A percentile compares a stretch with the other conserved stretches of the same genome.
These are phyloP conservation scores for Etheostoma perlongum DNA, from an alignment of 2,797 vertebrate species.

Conservation along the genomic window DNA sequence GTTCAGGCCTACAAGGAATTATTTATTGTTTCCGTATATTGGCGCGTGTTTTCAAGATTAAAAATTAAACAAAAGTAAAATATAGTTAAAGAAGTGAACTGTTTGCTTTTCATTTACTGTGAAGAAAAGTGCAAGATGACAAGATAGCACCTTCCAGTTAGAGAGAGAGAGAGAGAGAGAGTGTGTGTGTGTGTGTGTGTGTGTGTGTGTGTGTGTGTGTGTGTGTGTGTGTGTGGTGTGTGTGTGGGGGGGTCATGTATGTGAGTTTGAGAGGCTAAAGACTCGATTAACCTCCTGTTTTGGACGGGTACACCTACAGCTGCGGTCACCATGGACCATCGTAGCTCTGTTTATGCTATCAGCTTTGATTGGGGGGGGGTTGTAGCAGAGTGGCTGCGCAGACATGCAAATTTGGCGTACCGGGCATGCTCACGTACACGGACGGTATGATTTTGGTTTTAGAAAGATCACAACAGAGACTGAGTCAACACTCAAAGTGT, in stretches of 20 bases:
- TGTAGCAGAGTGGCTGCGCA: too few species aligned
- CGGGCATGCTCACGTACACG: too few species aligned
- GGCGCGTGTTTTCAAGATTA: background rate
- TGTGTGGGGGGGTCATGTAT: background rate
- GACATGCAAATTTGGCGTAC: too few species aligned
- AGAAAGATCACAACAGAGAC: background rate
- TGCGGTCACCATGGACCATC: too few species aligned
- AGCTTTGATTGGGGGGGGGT: too few species aligned
- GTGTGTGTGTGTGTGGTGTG: background rate
- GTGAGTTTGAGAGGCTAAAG: constrained; percentile 3
- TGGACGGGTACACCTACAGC: too few species aligned
- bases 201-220: background rate
- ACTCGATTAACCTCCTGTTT: too few species aligned
- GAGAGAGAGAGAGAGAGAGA: too few species aligned
- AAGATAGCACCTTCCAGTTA: background rate
- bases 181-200: background rate
- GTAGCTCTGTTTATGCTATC: too few species aligned
- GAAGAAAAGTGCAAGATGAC: too few species aligned
- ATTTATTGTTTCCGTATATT: background rate
- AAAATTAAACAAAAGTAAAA: background rate
- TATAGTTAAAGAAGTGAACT: too few species aligned
- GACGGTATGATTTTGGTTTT: background rate
- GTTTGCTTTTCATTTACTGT: background rate
- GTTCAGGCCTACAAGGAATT: background rate
- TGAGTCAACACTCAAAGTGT: background rate